Evolutionary conservation across 2,113 vertebrate genomes (phyloP).

Genomic region (Paramormyrops kingsleyae): DNA sequence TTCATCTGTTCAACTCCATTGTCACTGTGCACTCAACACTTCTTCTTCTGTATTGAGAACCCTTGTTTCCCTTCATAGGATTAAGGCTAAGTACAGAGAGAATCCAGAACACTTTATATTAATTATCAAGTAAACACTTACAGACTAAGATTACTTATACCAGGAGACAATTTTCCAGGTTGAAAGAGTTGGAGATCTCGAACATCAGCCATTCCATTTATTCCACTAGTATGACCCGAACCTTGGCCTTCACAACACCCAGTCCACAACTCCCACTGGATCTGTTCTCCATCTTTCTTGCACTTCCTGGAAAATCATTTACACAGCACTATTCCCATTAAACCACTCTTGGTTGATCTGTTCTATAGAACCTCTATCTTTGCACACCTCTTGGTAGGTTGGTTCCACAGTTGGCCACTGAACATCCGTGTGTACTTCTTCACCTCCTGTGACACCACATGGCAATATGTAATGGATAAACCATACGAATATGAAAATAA

Average conservation of each 20-base stretch:
- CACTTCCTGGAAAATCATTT: not conserved
- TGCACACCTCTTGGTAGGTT: not conserved
- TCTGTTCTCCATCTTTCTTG: not conserved
- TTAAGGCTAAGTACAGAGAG: not conserved
- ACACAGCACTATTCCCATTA: not conserved
- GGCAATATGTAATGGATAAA: not conserved
- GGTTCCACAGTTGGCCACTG: not conserved
- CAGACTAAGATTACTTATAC: not conserved
- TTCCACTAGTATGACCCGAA: not conserved
- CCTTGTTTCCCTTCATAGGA: not conserved
- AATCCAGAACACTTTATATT: not conserved
- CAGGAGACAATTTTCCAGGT: not conserved
- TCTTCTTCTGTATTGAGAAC: not conserved
- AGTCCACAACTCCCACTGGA: not conserved
- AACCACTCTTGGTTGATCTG: not conserved
- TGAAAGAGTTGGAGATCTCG: not conserved
- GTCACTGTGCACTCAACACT: not conserved
- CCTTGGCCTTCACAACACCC: not conserved
- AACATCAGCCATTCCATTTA: not conserved
- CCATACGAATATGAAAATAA: too few relatives aligned
- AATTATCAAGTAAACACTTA: not conserved
- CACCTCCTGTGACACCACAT: not conserved
- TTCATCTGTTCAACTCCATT: not conserved
- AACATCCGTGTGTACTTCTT: not conserved
- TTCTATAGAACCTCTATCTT: not conserved